phyloP scores from a whole-genome alignment of 92 coral and sea anemone species.

The Epizoanthus ramosus region DNA sequence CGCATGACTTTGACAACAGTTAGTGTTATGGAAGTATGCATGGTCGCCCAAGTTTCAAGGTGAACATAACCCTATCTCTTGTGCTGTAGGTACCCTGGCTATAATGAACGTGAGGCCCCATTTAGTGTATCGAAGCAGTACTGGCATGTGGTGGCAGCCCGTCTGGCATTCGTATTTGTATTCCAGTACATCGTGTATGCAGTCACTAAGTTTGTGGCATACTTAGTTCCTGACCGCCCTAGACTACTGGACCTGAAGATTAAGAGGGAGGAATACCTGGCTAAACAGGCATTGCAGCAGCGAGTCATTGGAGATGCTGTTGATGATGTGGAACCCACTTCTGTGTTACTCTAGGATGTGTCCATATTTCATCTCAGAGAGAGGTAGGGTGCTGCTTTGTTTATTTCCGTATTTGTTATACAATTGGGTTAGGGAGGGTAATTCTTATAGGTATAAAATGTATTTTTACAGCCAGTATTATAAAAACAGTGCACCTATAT shows the following conservation, averaged over 20 bases:
- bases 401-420: too few species aligned
- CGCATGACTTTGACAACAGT: too few species aligned
- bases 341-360: conserved; percentile 2
- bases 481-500: too few species aligned
- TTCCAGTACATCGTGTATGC: conserved; percentile 97
- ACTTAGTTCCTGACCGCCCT: conserved; percentile 93
- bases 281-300: conserved; percentile 75
- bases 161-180: conserved; percentile 86
- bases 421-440: too few species aligned
- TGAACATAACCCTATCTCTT: neutral
- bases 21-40: too few species aligned
- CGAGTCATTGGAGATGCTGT: conserved; percentile 15
- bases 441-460: too few species aligned
- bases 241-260: conserved; percentile 80
- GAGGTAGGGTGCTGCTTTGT: too few species aligned
- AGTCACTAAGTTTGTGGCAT: conserved; percentile 90
- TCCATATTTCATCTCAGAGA: neutral
- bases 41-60: neutral
- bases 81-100: conserved; percentile 78
- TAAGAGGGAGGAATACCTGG: conserved; percentile 90
- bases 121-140: conserved; percentile 85
- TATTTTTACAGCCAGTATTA: too few species aligned
- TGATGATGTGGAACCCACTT: neutral
- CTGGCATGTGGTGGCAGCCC: conserved; percentile 96
- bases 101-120: conserved; percentile 61